Evolutionary conservation across 2,113 vertebrate species (phyloP).

Genomic region (Riparia riparia): DNA sequence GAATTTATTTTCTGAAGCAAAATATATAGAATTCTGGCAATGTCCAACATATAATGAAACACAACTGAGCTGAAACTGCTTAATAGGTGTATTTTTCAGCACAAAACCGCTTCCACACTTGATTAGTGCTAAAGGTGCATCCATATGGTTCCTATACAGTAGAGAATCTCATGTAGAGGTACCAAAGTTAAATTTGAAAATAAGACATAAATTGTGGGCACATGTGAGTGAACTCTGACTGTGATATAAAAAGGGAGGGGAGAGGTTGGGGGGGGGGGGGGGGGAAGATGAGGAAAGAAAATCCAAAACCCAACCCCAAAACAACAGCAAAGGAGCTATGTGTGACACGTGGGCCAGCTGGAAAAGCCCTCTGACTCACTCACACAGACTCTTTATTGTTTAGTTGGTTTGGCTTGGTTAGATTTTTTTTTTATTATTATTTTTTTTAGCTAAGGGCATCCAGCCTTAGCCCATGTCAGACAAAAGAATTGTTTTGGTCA

Average conservation of each 20-base stretch:
- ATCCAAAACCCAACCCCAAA: not conserved
- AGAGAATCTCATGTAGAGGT: not conserved
- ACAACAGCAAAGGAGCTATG: not conserved
- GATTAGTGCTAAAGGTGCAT: not conserved
- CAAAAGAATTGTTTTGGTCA: not conserved
- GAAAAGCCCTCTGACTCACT: constrained; percentile 47
- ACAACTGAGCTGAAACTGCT: not conserved
- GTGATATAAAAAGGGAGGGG: not conserved
- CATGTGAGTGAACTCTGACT: not conserved
- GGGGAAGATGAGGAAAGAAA: not conserved
- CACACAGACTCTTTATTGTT: not conserved
- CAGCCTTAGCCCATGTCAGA: not conserved
- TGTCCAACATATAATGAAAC: constrained; percentile 16
- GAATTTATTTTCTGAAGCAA: constrained; percentile 24
- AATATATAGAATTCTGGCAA: not conserved
- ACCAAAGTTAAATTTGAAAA: not conserved
- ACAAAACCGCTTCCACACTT: not conserved
- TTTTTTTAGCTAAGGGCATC: not conserved
- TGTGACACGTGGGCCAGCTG: not conserved
- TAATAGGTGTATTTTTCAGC: constrained; percentile 26
- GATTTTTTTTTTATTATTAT: not conserved
- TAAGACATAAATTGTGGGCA: not conserved
- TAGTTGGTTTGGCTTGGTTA: not conserved
- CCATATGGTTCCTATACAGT: constrained; percentile 27
- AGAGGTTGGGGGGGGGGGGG: too few relatives aligned